Evolutionary conservation across 2,888 invertebrate species (phyloP).

Genomic region (Leptothorax acervorum): DNA sequence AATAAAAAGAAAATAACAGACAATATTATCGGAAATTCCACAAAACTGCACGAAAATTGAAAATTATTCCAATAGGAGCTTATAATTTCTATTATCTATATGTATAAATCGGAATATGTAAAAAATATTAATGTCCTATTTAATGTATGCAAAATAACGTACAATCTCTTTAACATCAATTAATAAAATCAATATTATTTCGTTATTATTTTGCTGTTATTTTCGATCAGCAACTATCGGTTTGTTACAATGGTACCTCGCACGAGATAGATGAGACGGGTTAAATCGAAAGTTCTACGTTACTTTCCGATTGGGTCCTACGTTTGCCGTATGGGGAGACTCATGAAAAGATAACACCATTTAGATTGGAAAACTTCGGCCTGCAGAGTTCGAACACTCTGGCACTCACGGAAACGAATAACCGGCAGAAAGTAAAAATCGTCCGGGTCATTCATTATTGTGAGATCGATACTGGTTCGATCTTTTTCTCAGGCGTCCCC

Average conservation of each 20-base stretch:
- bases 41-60: not conserved
- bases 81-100: not conserved
- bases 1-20: not conserved
- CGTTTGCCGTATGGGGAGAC: constrained; percentile 13
- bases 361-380: constrained; percentile 67
- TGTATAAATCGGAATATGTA: not conserved
- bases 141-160: too few relatives aligned
- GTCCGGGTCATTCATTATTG: constrained; percentile 55
- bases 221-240: constrained; percentile 18
- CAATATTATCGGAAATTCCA: not conserved
- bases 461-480: constrained; percentile 12
- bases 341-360: constrained; percentile 50
- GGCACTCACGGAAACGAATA: constrained; percentile 47
- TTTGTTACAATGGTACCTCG: not conserved
- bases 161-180: not conserved
- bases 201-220: constrained; percentile 11
- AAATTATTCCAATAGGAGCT: not conserved
- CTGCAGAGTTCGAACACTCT: constrained; percentile 31
- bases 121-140: not conserved
- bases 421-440: constrained; percentile 48
- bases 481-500: not conserved
- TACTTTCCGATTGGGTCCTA: constrained; percentile 35
- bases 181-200: not conserved
- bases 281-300: constrained; percentile 35
- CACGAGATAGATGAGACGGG: constrained; percentile 5